These are phyloP conservation scores for Cacajao melanocephalus DNA, from an alignment of 2,797 vertebrate species.

Conservation along the genomic window DNA sequence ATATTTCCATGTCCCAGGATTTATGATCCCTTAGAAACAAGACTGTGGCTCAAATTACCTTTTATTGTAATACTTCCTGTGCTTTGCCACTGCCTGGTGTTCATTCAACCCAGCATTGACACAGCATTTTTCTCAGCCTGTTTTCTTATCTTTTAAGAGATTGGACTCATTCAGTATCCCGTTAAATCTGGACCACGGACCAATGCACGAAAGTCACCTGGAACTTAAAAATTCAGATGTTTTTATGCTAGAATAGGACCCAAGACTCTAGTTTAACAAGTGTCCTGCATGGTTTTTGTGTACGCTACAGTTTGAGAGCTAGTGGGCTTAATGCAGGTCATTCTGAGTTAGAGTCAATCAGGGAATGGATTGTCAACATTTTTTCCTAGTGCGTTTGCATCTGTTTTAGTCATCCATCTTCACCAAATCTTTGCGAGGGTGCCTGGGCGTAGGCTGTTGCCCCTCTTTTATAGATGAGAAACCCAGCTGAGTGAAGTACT, in stretches of 20 bases:
- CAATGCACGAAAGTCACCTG: not conserved
- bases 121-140: not conserved
- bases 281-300: not conserved
- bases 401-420: conserved; percentile 33
- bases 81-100: not conserved
- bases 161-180: not conserved
- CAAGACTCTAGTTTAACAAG: not conserved
- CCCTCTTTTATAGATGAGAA: not conserved
- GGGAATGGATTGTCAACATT: not conserved
- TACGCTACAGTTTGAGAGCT: not conserved
- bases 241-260: not conserved
- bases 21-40: not conserved
- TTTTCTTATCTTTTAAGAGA: conserved; percentile 12
- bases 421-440: not conserved
- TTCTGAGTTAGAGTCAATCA: not conserved
- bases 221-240: not conserved
- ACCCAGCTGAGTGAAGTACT: not conserved
- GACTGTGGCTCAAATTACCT: not conserved
- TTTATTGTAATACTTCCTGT: not conserved
- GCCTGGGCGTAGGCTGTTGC: not conserved
- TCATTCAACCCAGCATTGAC: not conserved
- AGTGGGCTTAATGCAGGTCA: not conserved
- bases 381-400: not conserved
- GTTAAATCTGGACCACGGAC: not conserved
- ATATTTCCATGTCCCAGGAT: not conserved